These are phyloP conservation scores for Pelodiscus sinensis DNA, from an alignment of 2,113 vertebrate genomes.

Conservation along the genomic window DNA sequence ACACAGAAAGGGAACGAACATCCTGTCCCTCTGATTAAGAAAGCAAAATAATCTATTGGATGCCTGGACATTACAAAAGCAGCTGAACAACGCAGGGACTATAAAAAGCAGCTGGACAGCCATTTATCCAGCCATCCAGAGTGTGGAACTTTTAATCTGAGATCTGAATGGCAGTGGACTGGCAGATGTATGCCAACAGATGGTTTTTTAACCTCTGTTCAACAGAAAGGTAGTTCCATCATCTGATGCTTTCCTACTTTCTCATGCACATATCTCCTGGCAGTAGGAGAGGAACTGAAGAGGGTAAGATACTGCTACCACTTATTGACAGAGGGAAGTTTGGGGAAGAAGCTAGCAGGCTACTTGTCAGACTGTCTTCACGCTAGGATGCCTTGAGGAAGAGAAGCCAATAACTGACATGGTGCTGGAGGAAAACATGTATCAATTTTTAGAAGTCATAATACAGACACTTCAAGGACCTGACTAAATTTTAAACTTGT, in stretches of 20 bases:
- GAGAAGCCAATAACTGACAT: not conserved
- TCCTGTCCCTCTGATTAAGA: not conserved
- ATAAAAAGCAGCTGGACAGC: not conserved
- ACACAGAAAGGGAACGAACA: not conserved
- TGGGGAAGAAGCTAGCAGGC: rapidly evolving
- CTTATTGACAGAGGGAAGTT: not conserved
- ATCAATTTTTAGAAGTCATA: not conserved
- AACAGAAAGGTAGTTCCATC: not conserved
- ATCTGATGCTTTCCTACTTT: not conserved
- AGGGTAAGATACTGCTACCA: not conserved
- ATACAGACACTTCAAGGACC: slow-evolving; percentile 49
- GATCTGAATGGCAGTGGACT: not conserved
- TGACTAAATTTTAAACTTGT: slow-evolving; percentile 66
- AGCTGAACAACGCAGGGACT: not conserved
- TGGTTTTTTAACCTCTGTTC: not conserved
- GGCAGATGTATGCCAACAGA: not conserved
- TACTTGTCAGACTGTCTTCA: not conserved
- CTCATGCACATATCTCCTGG: not conserved
- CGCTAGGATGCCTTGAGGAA: not conserved
- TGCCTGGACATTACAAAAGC: not conserved
- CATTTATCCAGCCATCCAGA: not conserved
- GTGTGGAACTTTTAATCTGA: not conserved
- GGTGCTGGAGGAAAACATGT: not conserved
- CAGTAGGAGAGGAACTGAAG: not conserved
- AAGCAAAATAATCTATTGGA: not conserved